These are phyloP conservation scores for Mesocricetus auratus DNA, from an alignment of 2,113 vertebrate species.

Conservation along the genomic window DNA sequence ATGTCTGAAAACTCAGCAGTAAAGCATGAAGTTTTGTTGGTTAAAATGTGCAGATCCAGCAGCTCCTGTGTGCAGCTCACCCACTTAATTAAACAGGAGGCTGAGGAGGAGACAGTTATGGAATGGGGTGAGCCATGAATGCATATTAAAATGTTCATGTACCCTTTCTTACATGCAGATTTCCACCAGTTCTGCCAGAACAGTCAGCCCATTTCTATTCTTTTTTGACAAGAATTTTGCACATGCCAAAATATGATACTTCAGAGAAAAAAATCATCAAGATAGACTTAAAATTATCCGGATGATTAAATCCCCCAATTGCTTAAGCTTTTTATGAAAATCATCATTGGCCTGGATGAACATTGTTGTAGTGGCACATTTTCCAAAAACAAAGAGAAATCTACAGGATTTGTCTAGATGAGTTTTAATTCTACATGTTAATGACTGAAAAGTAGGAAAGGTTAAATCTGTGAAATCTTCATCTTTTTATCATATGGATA, in stretches of 20 bases:
- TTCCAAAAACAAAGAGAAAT: background rate
- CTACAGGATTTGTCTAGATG: background rate
- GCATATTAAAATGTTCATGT: constrained; percentile 68
- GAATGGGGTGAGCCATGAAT: constrained; percentile 63
- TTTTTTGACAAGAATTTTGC: constrained; percentile 31
- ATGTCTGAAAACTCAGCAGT: constrained; percentile 54
- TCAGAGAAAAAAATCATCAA: background rate
- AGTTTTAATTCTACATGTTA: background rate
- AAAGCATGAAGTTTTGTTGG: constrained; percentile 62
- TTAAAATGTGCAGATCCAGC: constrained; percentile 46
- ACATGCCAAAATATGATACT: constrained; percentile 42
- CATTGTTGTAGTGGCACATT: background rate
- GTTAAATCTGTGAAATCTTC: background rate
- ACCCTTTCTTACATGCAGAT: background rate
- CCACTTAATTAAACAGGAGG: constrained; percentile 69
- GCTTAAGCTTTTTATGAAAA: constrained; percentile 18
- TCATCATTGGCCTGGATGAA: background rate
- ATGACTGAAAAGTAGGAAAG: background rate
- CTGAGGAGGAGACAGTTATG: constrained; percentile 57
- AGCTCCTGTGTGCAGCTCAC: constrained; percentile 2
- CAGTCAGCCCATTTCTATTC: constrained; percentile 1
- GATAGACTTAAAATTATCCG: background rate
- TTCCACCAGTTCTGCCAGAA: background rate
- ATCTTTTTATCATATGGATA: background rate
- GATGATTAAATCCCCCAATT: background rate